Percentiles rank a stretch among this genome's conserved stretches.
These are phyloP conservation scores for Carterocephalus palaemon DNA, from an alignment of 2,888 invertebrate species.

Conservation along the genomic window DNA sequence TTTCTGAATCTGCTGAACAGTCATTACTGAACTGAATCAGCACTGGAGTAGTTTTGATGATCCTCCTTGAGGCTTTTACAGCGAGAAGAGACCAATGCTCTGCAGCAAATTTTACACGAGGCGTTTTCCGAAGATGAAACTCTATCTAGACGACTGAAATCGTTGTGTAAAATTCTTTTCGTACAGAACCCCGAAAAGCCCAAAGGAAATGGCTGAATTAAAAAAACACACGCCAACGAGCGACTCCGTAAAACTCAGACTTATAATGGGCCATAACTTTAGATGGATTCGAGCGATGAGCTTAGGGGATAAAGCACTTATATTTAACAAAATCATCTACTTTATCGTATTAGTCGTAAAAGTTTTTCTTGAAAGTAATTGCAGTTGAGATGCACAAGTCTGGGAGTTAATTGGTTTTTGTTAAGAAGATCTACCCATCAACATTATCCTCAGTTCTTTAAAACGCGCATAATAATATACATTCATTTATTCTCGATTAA, in stretches of 20 bases:
- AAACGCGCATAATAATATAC: too few relatives aligned
- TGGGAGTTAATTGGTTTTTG: conserved; percentile 3
- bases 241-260: conserved; percentile 24
- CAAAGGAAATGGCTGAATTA: conserved; percentile 23
- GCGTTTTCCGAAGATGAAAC: too few relatives aligned
- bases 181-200: conserved; percentile 15
- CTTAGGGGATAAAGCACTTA: conserved; percentile 25
- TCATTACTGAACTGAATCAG: too few relatives aligned
- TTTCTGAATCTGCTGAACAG: too few relatives aligned
- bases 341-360: conserved; percentile 29
- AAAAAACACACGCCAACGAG: conserved; percentile 17
- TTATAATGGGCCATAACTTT: conserved; percentile 26
- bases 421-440: too few relatives aligned
- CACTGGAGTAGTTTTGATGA: too few relatives aligned
- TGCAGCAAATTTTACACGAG: too few relatives aligned
- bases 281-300: conserved; percentile 27
- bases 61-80: too few relatives aligned
- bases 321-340: conserved; percentile 27
- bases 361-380: conserved; percentile 23
- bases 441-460: too few relatives aligned
- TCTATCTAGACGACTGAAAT: too few relatives aligned
- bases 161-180: background rate
- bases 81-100: too few relatives aligned
- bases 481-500: too few relatives aligned
- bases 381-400: conserved; percentile 10